phyloP scores from a whole-genome alignment of 2,113 vertebrate genomes.

The Daphoenositta chrysoptera region DNA sequence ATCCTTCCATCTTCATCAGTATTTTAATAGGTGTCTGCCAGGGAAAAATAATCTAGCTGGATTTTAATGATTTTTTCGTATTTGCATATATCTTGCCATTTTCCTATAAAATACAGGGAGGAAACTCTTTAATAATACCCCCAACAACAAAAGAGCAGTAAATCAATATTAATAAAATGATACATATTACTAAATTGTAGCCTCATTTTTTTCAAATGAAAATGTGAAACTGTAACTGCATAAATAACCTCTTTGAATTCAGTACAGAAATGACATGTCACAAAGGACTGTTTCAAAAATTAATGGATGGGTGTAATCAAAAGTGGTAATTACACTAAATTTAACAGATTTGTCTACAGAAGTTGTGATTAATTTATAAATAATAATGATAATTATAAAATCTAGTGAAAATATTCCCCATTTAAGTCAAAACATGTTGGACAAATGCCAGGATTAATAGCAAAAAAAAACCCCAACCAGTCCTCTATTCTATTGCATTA shows the following conservation, averaged over 20 bases:
- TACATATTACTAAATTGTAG: background rate
- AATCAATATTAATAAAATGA: background rate
- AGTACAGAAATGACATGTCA: background rate
- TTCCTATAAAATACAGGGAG: background rate
- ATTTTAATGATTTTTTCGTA: background rate
- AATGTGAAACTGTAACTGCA: background rate
- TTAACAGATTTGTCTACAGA: background rate
- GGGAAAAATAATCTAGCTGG: background rate
- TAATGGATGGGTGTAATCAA: background rate
- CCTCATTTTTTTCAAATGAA: background rate
- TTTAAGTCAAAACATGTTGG: background rate
- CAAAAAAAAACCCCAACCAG: background rate
- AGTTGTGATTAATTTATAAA: background rate
- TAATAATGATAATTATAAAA: background rate
- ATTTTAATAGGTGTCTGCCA: background rate
- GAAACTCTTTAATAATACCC: background rate
- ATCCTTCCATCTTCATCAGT: background rate
- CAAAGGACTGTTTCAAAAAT: background rate
- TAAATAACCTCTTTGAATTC: background rate
- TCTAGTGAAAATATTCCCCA: background rate
- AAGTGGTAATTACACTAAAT: background rate
- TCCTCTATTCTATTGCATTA: background rate
- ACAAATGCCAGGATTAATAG: background rate
- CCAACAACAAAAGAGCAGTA: background rate
- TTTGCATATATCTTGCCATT: background rate